Evolutionary conservation across 2,888 invertebrate genomes (phyloP), one percentile per base, ranked within the genome.

Genomic region (Tetragnatha montana): DNA sequence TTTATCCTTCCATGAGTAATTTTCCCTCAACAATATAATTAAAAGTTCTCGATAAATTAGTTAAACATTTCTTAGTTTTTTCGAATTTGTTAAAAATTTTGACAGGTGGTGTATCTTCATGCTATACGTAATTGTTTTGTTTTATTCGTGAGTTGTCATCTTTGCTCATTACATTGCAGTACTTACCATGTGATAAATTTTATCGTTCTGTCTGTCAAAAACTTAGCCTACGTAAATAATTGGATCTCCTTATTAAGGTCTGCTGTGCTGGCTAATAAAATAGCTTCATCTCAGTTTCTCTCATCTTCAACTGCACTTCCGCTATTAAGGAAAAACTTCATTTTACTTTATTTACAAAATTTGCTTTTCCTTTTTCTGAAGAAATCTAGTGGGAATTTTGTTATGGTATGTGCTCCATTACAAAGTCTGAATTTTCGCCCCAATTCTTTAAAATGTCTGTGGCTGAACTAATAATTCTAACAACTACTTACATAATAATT

Each of bases 61-160:
- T 82, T 51, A 0, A 4, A 60, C 8, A 35, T 35, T 35, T 35
- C 35, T 35, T 35, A 35, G 1, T 35, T 35, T 35, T 35, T 35
- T 35, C 1, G 35, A n/a, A 82, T n/a, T 82, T 10, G n/a, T 12
- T n/a, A 35, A 51, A 82, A 60, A 12, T 51, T 35, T n/a, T 51
- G 85, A 79, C 85, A 85, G 85, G 85, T 85, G 85, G 49, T 79
- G n/a, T 70, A 35, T 35, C 35, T 35, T 35, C 35, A 35, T 68
- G 69, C 12, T 35, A 8, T 76, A 8, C 8, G 10, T 81, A 60
- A 17, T 70, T 17, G 14, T 47, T 83, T 76, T 69, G 22, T 71
- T 51, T 85, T 79, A n/a, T n/a, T 79, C 70, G 17, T 50, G n/a
- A 71, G 35, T 22, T 78, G 78, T 69, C 70, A 81, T 78, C 22